Conservation (phyloP, 2,888 invertebrate genomes). For the Pasiphila rectangulata region DNA sequence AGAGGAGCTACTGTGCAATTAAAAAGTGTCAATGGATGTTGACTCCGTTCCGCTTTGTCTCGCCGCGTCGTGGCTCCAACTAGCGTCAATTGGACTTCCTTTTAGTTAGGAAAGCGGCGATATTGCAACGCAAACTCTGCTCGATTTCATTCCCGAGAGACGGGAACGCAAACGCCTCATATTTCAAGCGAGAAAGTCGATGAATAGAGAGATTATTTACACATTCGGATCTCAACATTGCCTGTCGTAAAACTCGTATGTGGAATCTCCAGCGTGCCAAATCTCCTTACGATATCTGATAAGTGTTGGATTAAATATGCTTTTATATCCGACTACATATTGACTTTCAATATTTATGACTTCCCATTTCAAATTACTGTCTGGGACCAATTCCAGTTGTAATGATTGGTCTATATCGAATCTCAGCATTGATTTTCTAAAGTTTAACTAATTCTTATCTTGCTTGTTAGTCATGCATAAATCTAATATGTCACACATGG, state of each 20-base stretch:
- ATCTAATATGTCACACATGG: too few species aligned
- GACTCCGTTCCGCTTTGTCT: conserved; percentile 47
- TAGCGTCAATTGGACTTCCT: conserved; percentile 45
- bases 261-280: conserved; percentile 4
- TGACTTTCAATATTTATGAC: background rate
- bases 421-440: too few species aligned
- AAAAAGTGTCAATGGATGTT: conserved; percentile 52
- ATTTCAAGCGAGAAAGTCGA: conserved; percentile 17
- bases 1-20: conserved; percentile 46
- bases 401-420: too few species aligned
- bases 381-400: too few species aligned
- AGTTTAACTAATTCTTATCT: too few species aligned
- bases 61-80: conserved; percentile 37
- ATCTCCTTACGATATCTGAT: conserved; percentile 7
- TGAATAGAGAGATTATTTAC: conserved; percentile 24
- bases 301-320: conserved; percentile 4
- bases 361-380: too few species aligned
- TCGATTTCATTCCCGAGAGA: conserved; percentile 24
- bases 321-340: conserved; percentile 1
- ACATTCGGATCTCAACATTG: conserved; percentile 20
- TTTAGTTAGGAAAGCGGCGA: conserved; percentile 26
- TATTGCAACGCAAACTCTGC: conserved; percentile 26
- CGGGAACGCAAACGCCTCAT: conserved; percentile 15
- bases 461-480: too few species aligned
- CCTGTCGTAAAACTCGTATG: conserved; percentile 17